Base-by-base conservation (phyloP, 2,888 invertebrate genomes). In the Drosophila emarginata region DNA sequence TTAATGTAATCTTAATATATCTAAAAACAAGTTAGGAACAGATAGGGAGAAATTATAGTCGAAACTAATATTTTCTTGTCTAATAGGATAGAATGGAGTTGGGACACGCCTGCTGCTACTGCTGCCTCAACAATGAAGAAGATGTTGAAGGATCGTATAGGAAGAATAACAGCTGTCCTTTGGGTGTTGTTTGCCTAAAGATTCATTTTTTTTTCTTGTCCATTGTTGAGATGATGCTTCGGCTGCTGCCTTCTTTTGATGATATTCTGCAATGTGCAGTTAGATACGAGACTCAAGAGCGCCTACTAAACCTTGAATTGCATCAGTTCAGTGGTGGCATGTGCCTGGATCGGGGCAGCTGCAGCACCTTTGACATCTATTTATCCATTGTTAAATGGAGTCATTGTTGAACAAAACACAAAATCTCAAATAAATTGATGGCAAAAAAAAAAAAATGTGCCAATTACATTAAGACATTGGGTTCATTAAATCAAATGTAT, bases 91-190 rank as follows among this genome's bases (percentile, higher is more conserved):
- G 11, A 7, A 32, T 32, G 11, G 11, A 32, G 2, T 32, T 2
- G 53, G 60, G 67, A 60, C 51, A 60, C 71, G 56, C 23, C 45
- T 51, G 37, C 45, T 45, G 45, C 40, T 14, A 15, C 15, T 15
- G 50, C 45, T 36, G 15, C 40, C 7, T 6, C 51, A 66, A 80
- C 80, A 85, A 85, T 79, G 67, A 64, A 64, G 65, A 71, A 71
- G 72, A 83, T 71, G 59, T 23, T 23, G 70, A 60, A 67, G 74
- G 79, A 76, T 58, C 40, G 66, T 73, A 75, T 83, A 21, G 18
- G 18, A 12, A 85, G 78, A 84, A 74, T 87, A 84, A 78, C 87
- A 82, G 82, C 87, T 82, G 82, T 83, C 74, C 40, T 64, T 63
- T 64, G 65, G 56, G 52, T 71, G 59, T 60, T 53, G 57, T 62